Percentiles rank a stretch among this genome's conserved stretches.
Evolutionary conservation across 2,888 invertebrate species (phyloP).

Genomic region (Pemphredon lugubris): DNA sequence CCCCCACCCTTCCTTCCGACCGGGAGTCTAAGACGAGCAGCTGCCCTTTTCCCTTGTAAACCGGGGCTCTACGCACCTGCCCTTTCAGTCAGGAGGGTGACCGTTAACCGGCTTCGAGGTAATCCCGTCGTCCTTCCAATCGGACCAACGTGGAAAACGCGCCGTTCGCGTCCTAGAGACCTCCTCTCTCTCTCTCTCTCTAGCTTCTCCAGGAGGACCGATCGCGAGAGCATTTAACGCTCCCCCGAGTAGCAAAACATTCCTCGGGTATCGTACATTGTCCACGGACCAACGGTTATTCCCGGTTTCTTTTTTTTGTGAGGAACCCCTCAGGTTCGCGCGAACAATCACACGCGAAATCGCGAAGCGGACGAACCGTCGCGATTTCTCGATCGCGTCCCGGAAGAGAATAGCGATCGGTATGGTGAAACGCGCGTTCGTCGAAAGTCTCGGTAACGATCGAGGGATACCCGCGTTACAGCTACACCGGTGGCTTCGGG

Average conservation of each 20-base stretch:
- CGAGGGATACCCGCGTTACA: too few relatives aligned
- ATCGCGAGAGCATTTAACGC: too few relatives aligned
- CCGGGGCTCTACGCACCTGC: slow-evolving; percentile 64
- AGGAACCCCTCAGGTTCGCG: too few relatives aligned
- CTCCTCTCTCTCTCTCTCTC: background rate
- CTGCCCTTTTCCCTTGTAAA: slow-evolving; percentile 60
- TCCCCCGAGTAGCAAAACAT: too few relatives aligned
- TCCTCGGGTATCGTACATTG: too few relatives aligned
- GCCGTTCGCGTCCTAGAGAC: background rate
- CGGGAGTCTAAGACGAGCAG: slow-evolving; percentile 60
- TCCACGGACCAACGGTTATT: too few relatives aligned
- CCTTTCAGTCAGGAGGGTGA: slow-evolving; percentile 52
- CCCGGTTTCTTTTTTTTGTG: too few relatives aligned
- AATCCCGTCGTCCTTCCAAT: slow-evolving; percentile 9
- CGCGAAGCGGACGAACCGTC: too few relatives aligned
- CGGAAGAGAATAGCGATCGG: too few relatives aligned
- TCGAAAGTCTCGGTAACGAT: slow-evolving; percentile 10
- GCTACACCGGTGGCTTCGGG: slow-evolving; percentile 11
- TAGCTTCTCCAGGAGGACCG: too few relatives aligned
- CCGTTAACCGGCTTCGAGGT: slow-evolving; percentile 51
- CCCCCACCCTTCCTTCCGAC: slow-evolving; percentile 23
- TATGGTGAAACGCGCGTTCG: slow-evolving; percentile 16
- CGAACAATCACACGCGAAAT: too few relatives aligned
- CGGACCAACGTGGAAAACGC: slow-evolving; percentile 6
- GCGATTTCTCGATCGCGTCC: too few relatives aligned